phyloP scores from a whole-genome alignment of 2,113 vertebrate genomes.

The Psilopogon haemacephalus region DNA sequence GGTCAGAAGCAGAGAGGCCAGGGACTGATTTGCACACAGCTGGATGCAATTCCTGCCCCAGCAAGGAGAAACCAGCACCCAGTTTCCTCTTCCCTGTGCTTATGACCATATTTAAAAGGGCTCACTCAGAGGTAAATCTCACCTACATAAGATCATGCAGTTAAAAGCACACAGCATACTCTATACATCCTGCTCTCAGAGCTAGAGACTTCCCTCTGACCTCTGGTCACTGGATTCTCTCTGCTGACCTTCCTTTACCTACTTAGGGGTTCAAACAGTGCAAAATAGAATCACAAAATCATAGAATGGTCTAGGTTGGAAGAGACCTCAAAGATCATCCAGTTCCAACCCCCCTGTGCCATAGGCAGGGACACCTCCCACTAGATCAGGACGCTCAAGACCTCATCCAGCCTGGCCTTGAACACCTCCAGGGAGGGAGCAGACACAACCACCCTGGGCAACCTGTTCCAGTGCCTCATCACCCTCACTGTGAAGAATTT shows the following conservation, averaged over 20 bases:
- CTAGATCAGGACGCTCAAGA: too few relatives aligned
- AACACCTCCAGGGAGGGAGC: too few relatives aligned
- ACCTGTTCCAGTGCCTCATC: too few relatives aligned
- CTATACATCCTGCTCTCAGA: neutral
- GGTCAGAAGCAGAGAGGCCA: neutral
- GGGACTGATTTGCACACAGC: neutral
- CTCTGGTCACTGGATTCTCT: neutral
- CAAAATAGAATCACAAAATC: too few relatives aligned
- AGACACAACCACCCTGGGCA: too few relatives aligned
- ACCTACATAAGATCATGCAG: neutral
- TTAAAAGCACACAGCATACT: neutral
- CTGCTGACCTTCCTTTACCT: neutral
- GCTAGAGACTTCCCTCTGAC: neutral
- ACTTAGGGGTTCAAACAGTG: fast-evolving
- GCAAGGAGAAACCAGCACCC: neutral
- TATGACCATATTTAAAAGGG: neutral
- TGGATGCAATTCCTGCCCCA: neutral
- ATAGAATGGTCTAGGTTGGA: too few relatives aligned
- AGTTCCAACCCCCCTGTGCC: too few relatives aligned
- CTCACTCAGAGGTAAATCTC: neutral
- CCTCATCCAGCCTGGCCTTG: too few relatives aligned
- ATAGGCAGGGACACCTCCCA: too few relatives aligned
- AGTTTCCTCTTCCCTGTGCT: neutral
- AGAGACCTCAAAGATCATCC: too few relatives aligned
- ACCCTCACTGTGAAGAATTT: too few relatives aligned